Conservation (phyloP, 1,140 invertebrate species). For the Drosophila carrolli region DNA sequence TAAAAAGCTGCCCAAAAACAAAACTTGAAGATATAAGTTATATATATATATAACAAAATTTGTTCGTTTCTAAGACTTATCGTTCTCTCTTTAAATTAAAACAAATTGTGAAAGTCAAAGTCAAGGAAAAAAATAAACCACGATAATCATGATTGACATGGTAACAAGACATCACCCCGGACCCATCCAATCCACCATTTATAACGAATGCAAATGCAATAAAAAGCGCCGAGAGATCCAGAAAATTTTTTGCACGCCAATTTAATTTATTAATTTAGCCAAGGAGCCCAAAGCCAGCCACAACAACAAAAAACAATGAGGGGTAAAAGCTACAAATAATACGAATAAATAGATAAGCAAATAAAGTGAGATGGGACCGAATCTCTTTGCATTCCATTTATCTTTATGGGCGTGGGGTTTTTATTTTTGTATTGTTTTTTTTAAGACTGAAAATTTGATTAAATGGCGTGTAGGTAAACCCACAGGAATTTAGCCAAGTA, state of each 20-base stretch:
- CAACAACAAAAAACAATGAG: slow-evolving; percentile 49
- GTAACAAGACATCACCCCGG: slow-evolving; percentile 8
- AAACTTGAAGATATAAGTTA: too few species aligned
- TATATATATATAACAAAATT: too few species aligned
- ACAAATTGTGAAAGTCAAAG: slow-evolving; percentile 68
- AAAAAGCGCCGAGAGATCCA: slow-evolving; percentile 44
- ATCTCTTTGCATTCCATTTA: slow-evolving; percentile 37
- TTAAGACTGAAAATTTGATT: slow-evolving; percentile 27
- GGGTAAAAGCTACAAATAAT: slow-evolving; percentile 25
- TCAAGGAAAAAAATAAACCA: slow-evolving; percentile 25
- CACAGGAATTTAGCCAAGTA: background rate
- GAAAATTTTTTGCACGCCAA: slow-evolving; percentile 71
- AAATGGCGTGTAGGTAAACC: slow-evolving; percentile 14
- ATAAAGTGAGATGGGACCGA: slow-evolving; percentile 15
- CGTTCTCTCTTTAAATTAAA: slow-evolving; percentile 54
- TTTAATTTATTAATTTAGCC: slow-evolving; percentile 73
- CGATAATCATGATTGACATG: slow-evolving; percentile 72
- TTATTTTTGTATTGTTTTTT: slow-evolving; percentile 16
- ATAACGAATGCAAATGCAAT: slow-evolving; percentile 78
- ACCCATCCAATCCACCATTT: slow-evolving; percentile 4
- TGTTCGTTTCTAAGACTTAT: slow-evolving; percentile 10
- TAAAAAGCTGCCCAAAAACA: background rate
- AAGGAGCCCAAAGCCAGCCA: slow-evolving; percentile 29
- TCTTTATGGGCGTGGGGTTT: slow-evolving; percentile 8
- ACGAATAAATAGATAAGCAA: slow-evolving; percentile 43